A percentile compares a stretch with the other conserved stretches of the same genome.
Conservation (phyloP, 30 jellyfish, hydroid and myxozoan genomes). For the Nemopilema nomurai region DNA sequence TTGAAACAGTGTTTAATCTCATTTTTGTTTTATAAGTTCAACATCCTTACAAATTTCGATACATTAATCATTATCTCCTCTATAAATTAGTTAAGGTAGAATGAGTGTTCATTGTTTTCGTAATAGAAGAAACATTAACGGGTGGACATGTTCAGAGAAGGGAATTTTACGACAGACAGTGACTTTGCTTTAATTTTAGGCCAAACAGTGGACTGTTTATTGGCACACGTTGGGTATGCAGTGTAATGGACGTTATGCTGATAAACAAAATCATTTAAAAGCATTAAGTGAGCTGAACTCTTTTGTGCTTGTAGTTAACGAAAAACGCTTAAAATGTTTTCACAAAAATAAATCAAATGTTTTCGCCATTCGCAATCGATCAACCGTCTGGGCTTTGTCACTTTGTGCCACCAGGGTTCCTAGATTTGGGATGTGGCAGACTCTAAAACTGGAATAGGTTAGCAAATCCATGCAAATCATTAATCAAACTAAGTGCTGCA, state of each 20-base stretch:
- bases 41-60: no score
- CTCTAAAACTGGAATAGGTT: conserved; percentile 31
- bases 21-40: no score
- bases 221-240: no score
- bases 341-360: not conserved
- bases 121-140: no score
- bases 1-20: no score
- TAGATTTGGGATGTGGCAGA: conserved; percentile 58
- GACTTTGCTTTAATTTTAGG: no score
- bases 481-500: not conserved
- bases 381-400: conserved; percentile 6
- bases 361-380: not conserved
- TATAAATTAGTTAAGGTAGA: no score
- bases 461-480: not conserved
- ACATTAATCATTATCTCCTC: no score
- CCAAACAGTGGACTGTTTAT: no score
- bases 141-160: no score
- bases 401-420: conserved; percentile 15
- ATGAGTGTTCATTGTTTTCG: no score
- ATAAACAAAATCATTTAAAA: not conserved
- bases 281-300: not conserved
- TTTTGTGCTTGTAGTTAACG: not conserved
- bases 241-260: not conserved
- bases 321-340: not conserved
- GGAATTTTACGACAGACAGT: no score